Evolutionary conservation across 2,113 vertebrate genomes (phyloP), one percentile per base, ranked within the genome.

Genomic region (Daphoenositta chrysoptera): DNA sequence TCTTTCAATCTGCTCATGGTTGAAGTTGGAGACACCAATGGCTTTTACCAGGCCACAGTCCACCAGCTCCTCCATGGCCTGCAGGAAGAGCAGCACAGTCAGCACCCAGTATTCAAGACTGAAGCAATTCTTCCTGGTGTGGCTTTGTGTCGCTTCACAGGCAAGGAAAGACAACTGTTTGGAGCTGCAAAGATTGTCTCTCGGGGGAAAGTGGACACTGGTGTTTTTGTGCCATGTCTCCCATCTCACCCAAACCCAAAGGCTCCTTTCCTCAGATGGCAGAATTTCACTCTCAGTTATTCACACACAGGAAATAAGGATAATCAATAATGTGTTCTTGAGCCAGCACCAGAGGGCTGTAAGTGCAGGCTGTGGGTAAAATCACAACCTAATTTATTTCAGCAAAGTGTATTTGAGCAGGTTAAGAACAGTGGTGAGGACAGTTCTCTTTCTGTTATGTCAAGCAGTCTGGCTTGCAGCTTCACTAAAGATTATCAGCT

Each of bases 21-120:
- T 99, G 65, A 99, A 99, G 97, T 99, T 99, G 82, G 99, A 99
- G 78, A 99, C 13, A 0, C 99, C 99, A 19, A 99, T 98, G 17
- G 99, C 98, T 97, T 98, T 99, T 56, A 99, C 99, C 91, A 99
- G 85, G 2, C 99, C 99, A 54, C 96, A 97, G 21, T 99, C 99
- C 63, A 99, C 97, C 87, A 99, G 98, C 54, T 99, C 98, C 42
- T 99, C 99, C 99, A 99, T 99, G 33, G 81, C 99, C 99, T 99
- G 90, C 4, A 81, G 21, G 45, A 24, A 72, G 37, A 39, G 54
- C 2, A 24, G 61, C 6, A 4, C 64, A 53, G 10, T 81, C 39
- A 92, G 24, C 26, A 73, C 15, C 19, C 26, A 60, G 60, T 8
- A 6, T 12, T 48, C 10, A 20, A 5, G 6, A 47, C 51, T 80